These are phyloP conservation scores for Drosophila mayri DNA, from an alignment of 1,140 invertebrate genomes.

Conservation along the genomic window DNA sequence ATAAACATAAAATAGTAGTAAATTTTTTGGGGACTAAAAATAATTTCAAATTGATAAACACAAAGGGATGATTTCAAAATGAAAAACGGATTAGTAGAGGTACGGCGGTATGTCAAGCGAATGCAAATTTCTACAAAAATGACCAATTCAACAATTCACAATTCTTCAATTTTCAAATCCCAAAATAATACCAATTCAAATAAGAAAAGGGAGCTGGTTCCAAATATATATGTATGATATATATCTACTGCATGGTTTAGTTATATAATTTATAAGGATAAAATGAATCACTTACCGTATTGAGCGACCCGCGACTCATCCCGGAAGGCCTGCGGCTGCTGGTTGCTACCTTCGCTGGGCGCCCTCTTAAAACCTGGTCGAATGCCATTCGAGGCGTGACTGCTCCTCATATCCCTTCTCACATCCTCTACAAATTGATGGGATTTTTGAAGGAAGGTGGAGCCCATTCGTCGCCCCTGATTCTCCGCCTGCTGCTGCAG, in stretches of 20 bases:
- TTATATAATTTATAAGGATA: not conserved
- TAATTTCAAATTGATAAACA: not conserved
- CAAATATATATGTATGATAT: conserved; percentile 11
- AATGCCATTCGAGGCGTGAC: conserved; percentile 69
- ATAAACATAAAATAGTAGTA: not conserved
- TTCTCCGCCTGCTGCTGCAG: conserved; percentile 85
- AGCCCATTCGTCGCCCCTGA: conserved; percentile 88
- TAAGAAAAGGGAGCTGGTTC: conserved; percentile 13
- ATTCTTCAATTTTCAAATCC: conserved; percentile 13
- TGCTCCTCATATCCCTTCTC: conserved; percentile 86
- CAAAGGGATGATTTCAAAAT: conserved; percentile 3
- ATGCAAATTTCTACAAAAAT: conserved; percentile 49
- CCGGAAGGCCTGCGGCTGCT: conserved; percentile 88
- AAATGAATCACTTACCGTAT: conserved; percentile 87
- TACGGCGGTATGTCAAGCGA: conserved; percentile 17
- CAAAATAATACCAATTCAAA: conserved; percentile 32
- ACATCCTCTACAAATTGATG: conserved; percentile 89
- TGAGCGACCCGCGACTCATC: conserved; percentile 89
- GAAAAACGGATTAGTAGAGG: conserved; percentile 20
- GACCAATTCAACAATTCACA: conserved; percentile 53
- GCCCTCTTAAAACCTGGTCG: conserved; percentile 86
- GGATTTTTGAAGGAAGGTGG: conserved; percentile 89
- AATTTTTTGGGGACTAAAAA: not conserved
- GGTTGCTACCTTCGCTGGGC: conserved; percentile 79
- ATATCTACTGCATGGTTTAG: conserved; percentile 16